Evolutionary conservation across 2,797 vertebrate genomes (phyloP), one percentile per base, ranked within the genome.

Genomic region (Lerista edwardsae): DNA sequence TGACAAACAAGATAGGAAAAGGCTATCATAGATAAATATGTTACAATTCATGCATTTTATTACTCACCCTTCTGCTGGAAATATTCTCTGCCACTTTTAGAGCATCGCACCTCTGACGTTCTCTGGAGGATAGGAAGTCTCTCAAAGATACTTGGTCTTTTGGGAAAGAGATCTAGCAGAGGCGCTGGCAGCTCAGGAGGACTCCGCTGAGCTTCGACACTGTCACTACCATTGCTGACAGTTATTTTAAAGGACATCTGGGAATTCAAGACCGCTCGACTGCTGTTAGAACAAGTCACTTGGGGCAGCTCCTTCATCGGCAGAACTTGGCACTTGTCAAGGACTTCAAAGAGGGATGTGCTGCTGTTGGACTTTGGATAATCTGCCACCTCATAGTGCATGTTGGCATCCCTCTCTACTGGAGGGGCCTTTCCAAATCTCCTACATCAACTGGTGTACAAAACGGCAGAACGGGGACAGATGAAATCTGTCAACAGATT

Each of bases 381-480:
- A 82, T 91, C 94, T 10, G 91, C 84, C 90, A 93, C 94, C 90
- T 96, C 96, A 91, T 95, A 94, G 89, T 96, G 95, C 96, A 96
- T 96, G 91, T 84, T 90, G 90, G 76, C 80, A 34, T 8, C 84
- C 79, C 29, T 88, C 76, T 88, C 76, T 1, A 82, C 83, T 25
- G 83, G 83, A 84, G 0, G 86, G 75, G 41, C 41, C 67, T 82
- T 73, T 80, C 82, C 59, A 87, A 80, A 44, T 72, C 57, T 79
- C 88, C 92, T 90, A 91, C 86, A 85, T 9, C 81, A 87, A 41
- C 71, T 27, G 73, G 84, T 68, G 87, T 86, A 82, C 64, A 59
- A 76, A 75, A 68, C 29, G 51, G 39, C 61, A 57, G 59, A 80
- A 31, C 3, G 27, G 15, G 59, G 59, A 75, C 34, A 74, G 62